Evolutionary conservation across 2,888 invertebrate genomes (phyloP).

Genomic region (Eristalinus aeneus): DNA sequence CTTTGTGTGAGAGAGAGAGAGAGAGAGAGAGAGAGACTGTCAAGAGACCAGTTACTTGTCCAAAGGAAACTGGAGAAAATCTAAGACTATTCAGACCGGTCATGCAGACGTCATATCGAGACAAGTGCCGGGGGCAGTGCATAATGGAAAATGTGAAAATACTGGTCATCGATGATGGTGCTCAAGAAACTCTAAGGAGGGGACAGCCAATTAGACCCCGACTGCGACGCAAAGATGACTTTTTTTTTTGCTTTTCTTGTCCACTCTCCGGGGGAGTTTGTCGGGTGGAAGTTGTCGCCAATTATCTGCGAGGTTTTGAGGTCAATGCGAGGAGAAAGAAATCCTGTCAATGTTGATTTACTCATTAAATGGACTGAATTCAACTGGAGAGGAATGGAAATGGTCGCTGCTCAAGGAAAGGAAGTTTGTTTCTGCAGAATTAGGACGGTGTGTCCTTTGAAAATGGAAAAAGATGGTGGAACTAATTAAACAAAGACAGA

Average conservation of each 20-base stretch:
- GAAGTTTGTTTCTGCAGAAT: no score
- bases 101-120: background rate
- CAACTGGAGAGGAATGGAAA: no score
- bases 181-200: background rate
- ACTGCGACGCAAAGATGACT: background rate
- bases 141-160: conserved; percentile 6
- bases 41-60: background rate
- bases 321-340: background rate
- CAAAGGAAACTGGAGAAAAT: conserved; percentile 29
- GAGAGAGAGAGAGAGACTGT: background rate
- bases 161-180: background rate
- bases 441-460: no score
- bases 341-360: background rate
- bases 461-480: no score
- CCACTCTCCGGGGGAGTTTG: background rate
- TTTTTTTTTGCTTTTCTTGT: background rate
- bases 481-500: no score
- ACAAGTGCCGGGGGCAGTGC: background rate
- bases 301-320: background rate
- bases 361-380: background rate
- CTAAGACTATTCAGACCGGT: background rate
- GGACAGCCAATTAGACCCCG: background rate
- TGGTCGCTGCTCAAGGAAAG: no score
- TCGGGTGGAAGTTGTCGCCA: background rate
- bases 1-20: background rate